Percentiles rank a stretch among this genome's conserved stretches.
phyloP scores from a whole-genome alignment of 2,113 vertebrate species.

The Hypomesus transpacificus region DNA sequence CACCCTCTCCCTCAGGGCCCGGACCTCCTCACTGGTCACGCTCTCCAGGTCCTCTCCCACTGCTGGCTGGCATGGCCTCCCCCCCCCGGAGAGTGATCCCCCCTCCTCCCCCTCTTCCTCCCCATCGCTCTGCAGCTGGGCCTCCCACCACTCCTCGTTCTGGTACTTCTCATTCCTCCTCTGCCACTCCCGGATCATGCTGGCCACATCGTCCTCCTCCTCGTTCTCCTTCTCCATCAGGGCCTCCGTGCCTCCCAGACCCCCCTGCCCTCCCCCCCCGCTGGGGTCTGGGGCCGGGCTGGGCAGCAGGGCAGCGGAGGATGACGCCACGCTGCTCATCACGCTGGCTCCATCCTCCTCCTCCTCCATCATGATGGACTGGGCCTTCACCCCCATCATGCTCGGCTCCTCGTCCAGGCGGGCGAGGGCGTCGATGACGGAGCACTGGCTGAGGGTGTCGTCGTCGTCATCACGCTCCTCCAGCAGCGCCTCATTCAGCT shows the following conservation, averaged over 20 bases:
- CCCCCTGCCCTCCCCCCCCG: constrained; percentile 52
- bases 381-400: constrained; percentile 65
- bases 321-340: constrained; percentile 78
- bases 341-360: constrained; percentile 80
- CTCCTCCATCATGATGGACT: constrained; percentile 78
- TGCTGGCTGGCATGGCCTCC: constrained; percentile 35
- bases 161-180: constrained; percentile 84
- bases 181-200: constrained; percentile 86
- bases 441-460: constrained; percentile 76
- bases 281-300: constrained; percentile 56
- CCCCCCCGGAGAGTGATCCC: constrained; percentile 25
- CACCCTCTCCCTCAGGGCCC: constrained; percentile 71
- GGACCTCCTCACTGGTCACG: constrained; percentile 79
- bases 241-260: constrained; percentile 47
- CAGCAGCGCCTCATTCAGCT: constrained; percentile 86
- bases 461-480: constrained; percentile 79
- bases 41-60: constrained; percentile 72
- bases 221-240: constrained; percentile 33
- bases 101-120: constrained; percentile 36
- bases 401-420: constrained; percentile 58
- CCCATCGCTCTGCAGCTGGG: constrained; percentile 64
- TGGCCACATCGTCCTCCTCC: constrained; percentile 17
- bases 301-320: constrained; percentile 70
- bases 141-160: constrained; percentile 69
- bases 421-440: constrained; percentile 64